phyloP scores from a whole-genome alignment of 2,888 invertebrate species.

The Tinea trinotella region DNA sequence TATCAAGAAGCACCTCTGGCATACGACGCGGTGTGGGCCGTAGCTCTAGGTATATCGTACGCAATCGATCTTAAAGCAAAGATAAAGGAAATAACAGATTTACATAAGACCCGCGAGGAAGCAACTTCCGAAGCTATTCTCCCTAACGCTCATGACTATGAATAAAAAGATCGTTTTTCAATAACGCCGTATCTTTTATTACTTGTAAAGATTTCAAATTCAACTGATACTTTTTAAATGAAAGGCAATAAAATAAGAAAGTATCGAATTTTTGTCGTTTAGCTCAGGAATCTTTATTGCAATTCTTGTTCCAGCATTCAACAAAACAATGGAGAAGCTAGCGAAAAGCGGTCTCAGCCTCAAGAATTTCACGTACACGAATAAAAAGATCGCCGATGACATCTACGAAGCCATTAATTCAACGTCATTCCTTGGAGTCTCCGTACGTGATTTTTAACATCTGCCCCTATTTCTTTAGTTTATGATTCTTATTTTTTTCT shows the following conservation, averaged over 20 bases:
- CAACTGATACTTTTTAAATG: not conserved
- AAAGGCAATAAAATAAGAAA: conserved; percentile 3
- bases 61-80: conserved; percentile 13
- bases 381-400: conserved; percentile 94
- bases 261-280: conserved; percentile 8
- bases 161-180: conserved; percentile 16
- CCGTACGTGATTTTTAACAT: conserved; percentile 76
- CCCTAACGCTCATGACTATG: conserved; percentile 10
- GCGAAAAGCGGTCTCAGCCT: conserved; percentile 85
- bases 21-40: conserved; percentile 99
- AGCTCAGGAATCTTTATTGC: conserved; percentile 12
- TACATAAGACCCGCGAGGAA: conserved; percentile 13
- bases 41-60: conserved; percentile 82
- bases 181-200: conserved; percentile 9
- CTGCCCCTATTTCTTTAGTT: not conserved
- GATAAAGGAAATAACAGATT: conserved; percentile 14
- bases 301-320: conserved; percentile 79
- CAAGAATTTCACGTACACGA: conserved; percentile 96
- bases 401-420: conserved; percentile 98
- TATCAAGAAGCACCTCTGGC: conserved; percentile 99
- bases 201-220: conserved; percentile 14
- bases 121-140: not conserved
- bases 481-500: not conserved
- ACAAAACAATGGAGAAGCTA: conserved; percentile 94
- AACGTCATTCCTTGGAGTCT: conserved; percentile 98